Percentiles rank a stretch among this genome's conserved stretches.
Evolutionary conservation across 1,140 invertebrate genomes (phyloP).

Genomic region (Ceratosolen fusciceps): DNA sequence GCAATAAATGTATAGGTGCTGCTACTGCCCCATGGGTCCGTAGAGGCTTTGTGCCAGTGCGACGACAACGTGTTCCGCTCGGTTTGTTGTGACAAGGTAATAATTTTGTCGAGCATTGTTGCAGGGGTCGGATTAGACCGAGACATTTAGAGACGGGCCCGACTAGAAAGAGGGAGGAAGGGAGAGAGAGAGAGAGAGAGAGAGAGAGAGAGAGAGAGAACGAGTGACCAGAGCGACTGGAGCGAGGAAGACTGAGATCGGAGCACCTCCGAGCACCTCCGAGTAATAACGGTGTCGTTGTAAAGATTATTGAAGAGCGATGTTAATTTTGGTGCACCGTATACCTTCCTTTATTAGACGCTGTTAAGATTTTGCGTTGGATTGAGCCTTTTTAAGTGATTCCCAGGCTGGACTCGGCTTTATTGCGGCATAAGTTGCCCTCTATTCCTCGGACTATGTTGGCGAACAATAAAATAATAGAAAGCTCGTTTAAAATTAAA

Average conservation of each 20-base stretch:
- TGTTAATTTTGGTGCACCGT: slow-evolving; percentile 1
- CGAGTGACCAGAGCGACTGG: no score
- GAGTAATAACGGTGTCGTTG: slow-evolving; percentile 39
- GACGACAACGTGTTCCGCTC: slow-evolving; percentile 40
- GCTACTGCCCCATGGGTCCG: not conserved
- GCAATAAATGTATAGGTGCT: slow-evolving; percentile 13
- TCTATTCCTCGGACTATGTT: slow-evolving; percentile 13
- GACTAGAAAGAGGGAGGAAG: no score
- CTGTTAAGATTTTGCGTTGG: slow-evolving; percentile 7
- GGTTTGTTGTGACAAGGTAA: slow-evolving; percentile 55
- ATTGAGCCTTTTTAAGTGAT: slow-evolving; percentile 18
- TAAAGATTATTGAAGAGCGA: slow-evolving; percentile 30
- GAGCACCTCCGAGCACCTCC: not conserved
- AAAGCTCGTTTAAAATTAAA: slow-evolving; percentile 16
- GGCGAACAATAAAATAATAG: slow-evolving; percentile 22
- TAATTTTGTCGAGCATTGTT: slow-evolving; percentile 51
- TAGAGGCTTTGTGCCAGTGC: not conserved
- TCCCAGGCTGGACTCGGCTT: not conserved
- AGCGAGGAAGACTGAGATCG: no score
- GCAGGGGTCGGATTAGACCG: slow-evolving; percentile 34
- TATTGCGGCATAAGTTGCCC: not conserved
- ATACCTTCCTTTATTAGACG: not conserved
- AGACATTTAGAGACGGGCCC: not conserved
- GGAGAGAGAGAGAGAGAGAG: not conserved
- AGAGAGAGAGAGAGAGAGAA: not conserved